Evolutionary conservation across 2,113 vertebrate genomes (phyloP).

Genomic region (Paratilapia polleni): DNA sequence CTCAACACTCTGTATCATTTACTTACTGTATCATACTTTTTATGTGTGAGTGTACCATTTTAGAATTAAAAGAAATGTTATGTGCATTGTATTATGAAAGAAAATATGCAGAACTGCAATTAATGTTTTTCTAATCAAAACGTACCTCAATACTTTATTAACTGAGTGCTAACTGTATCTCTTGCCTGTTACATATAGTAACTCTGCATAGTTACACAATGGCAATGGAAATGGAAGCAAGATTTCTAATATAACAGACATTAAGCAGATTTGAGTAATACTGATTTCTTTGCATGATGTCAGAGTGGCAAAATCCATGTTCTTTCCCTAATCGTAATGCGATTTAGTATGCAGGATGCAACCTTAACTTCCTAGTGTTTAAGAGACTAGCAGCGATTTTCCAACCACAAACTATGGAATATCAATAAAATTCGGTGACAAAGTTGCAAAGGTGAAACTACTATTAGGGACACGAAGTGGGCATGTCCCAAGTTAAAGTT

Average conservation of each 20-base stretch:
- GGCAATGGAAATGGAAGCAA: neutral
- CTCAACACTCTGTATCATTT: neutral
- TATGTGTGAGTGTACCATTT: neutral
- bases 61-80: neutral
- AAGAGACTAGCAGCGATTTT: no score
- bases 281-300: neutral
- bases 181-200: neutral
- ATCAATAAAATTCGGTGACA: neutral
- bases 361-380: no score
- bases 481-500: neutral
- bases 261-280: no score
- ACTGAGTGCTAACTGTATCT: neutral
- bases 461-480: neutral
- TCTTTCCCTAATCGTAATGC: no score
- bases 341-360: no score
- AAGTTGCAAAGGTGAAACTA: no score
- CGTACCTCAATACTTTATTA: neutral
- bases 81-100: no score
- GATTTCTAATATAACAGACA: neutral
- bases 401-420: neutral
- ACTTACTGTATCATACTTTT: no score
- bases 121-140: neutral
- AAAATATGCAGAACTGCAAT: neutral
- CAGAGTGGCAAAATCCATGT: no score
- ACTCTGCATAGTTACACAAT: neutral